Evolutionary conservation across 1,140 invertebrate species (phyloP), one percentile per base, ranked within the genome.

Genomic region (Drosophila cardini): DNA sequence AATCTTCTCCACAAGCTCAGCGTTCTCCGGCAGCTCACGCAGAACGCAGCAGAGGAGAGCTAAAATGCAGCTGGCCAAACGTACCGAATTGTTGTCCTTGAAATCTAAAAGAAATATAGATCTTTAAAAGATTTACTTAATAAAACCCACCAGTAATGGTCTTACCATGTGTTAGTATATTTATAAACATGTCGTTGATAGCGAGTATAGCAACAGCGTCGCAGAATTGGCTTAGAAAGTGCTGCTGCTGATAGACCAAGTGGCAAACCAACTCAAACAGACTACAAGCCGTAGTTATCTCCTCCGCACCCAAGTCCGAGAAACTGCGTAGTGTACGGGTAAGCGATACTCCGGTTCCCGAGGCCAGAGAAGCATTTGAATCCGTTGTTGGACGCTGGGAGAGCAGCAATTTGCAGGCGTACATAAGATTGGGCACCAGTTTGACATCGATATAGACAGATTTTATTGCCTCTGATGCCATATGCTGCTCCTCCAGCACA

Each of bases 161-260:
- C 93, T 91, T 87, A 94, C 94, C 93, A 16, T 93, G 91, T 4
- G 87, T 91, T 4, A 95, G 87, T 38, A 95, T 93, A 18, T 91
- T 87, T 2, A 93, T 93, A 60, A 95, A 93, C 4, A 94, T 90
- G 7, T 92, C 80, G 65, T 93, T 93, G 2, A 94, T 94, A 56
- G 94, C 94, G 18, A 96, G 92, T 34, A 96, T 94, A n/a, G 94
- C 94, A 26, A 97, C 93, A 1, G 96, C 94, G 68, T 97, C 95
- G 82, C 96, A 97, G 82, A 97, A 95, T 79, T 97, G 96, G 1
- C 93, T 93, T 0, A 97, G 93, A 89, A 96, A 97, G 58, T 94
- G 93, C 21, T 95, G 93, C 32, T 95, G 94, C 10, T 94, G 91
- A 78, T 96, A 94, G 57, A 96, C 94, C 63, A 97, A 91, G 92